Conservation (phyloP, 1,140 invertebrate genomes). For the Nasonia longicornis region DNA sequence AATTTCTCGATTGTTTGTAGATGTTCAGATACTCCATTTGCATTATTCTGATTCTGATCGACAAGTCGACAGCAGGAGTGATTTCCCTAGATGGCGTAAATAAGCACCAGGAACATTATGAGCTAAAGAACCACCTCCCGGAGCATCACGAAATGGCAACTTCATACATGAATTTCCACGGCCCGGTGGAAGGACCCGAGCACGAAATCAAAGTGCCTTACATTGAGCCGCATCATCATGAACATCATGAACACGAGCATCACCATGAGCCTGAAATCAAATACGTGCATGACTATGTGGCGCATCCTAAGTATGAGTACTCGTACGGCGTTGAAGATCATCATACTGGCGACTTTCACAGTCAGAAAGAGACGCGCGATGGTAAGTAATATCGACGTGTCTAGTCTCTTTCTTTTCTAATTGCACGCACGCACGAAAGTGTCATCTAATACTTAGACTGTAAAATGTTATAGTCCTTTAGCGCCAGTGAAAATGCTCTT, state of each 20-base stretch:
- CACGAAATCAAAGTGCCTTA: constrained; percentile 62
- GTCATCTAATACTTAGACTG: too few species aligned
- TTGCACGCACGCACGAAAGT: too few species aligned
- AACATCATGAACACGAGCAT: constrained; percentile 50
- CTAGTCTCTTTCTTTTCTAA: too few species aligned
- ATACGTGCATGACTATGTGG: constrained; percentile 58
- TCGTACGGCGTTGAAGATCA: constrained; percentile 79
- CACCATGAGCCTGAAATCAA: constrained; percentile 40
- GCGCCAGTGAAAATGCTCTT: too few species aligned
- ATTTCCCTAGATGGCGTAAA: not conserved
- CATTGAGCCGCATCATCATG: constrained; percentile 51
- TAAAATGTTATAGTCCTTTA: too few species aligned
- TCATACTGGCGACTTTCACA: constrained; percentile 74
- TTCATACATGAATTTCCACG: constrained; percentile 63
- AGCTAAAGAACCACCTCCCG: not conserved
- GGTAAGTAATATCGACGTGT: constrained; percentile 53
- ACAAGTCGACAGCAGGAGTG: not conserved
- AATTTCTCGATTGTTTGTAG: not conserved
- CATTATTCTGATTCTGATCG: not conserved
- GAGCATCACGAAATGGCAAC: constrained; percentile 55
- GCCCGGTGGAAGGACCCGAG: constrained; percentile 59
- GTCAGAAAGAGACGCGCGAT: constrained; percentile 70
- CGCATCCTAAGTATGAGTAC: constrained; percentile 76
- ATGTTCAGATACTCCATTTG: not conserved
- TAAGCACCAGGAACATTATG: not conserved